Conservation (phyloP, 1,140 invertebrate species). For the Pteromalus puparum region DNA sequence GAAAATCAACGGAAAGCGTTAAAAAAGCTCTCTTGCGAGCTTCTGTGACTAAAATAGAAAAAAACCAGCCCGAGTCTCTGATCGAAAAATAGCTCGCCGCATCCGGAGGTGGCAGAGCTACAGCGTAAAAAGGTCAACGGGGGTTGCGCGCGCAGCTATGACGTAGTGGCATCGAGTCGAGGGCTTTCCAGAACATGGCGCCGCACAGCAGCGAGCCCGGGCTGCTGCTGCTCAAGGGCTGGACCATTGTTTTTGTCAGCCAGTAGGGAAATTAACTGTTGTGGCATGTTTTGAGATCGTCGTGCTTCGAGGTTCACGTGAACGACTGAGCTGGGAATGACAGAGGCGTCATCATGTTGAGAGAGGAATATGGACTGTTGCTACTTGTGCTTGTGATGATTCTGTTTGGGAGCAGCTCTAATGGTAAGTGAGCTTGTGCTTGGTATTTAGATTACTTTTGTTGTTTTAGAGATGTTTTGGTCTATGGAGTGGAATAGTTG, state of each 20-base stretch:
- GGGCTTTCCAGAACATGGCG: conserved; percentile 21
- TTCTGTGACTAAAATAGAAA: too few relatives aligned
- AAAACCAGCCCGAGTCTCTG: too few relatives aligned
- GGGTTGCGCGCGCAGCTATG: conserved; percentile 5
- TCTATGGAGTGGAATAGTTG: too few relatives aligned
- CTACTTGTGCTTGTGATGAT: not conserved
- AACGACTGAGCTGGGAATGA: not conserved
- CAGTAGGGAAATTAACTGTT: not conserved
- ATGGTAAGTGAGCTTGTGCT: conserved; percentile 6
- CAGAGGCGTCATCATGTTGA: not conserved
- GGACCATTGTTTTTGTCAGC: not conserved
- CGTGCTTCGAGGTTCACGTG: not conserved
- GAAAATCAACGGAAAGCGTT: too few relatives aligned
- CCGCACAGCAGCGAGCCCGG: not conserved
- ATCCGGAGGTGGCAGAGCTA: not conserved
- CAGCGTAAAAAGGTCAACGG: not conserved
- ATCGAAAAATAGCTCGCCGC: not conserved
- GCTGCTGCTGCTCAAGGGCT: not conserved
- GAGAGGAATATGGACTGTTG: not conserved
- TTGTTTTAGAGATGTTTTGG: too few relatives aligned
- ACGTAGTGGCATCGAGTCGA: not conserved
- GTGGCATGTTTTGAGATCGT: not conserved
- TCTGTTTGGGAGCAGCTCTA: not conserved
- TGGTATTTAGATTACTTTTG: not conserved
- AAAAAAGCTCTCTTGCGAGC: too few relatives aligned